These are phyloP conservation scores for Apodemia duryi DNA, from an alignment of 2,888 invertebrate genomes.

Conservation along the genomic window DNA sequence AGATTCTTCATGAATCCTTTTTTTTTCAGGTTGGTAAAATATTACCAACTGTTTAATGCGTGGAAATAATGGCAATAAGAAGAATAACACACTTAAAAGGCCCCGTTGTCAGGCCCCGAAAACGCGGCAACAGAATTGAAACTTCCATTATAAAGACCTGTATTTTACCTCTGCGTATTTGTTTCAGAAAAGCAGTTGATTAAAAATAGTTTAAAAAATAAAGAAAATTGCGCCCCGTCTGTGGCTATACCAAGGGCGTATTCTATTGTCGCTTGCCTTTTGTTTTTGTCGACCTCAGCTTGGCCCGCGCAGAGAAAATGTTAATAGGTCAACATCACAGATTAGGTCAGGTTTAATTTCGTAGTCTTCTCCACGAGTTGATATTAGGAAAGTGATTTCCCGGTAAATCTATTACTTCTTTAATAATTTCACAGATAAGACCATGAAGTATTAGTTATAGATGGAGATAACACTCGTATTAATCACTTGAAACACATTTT, in stretches of 20 bases:
- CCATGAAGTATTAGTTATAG: too few species aligned
- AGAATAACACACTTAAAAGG: background rate
- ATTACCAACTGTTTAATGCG: too few species aligned
- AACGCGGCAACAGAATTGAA: background rate
- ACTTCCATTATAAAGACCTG: background rate
- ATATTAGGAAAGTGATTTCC: background rate
- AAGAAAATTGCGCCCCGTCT: constrained; percentile 16
- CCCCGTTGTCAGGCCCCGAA: background rate
- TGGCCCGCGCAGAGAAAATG: constrained; percentile 26
- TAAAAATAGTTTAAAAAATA: constrained; percentile 15
- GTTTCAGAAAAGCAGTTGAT: constrained; percentile 9
- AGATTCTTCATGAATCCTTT: too few species aligned
- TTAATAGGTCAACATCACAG: constrained; percentile 41
- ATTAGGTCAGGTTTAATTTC: constrained; percentile 33
- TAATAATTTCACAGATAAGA: background rate
- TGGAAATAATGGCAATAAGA: background rate
- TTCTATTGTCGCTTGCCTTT: constrained; percentile 41
- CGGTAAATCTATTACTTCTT: background rate
- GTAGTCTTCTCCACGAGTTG: constrained; percentile 3
- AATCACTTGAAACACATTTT: too few species aligned
- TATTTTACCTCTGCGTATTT: background rate
- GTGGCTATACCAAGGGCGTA: constrained; percentile 37
- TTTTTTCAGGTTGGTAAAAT: too few species aligned
- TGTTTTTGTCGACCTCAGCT: constrained; percentile 36
- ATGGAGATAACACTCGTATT: too few species aligned